Evolutionary conservation across 2,113 vertebrate genomes (phyloP), one percentile per base, ranked within the genome.

Genomic region (Miniopterus natalensis): DNA sequence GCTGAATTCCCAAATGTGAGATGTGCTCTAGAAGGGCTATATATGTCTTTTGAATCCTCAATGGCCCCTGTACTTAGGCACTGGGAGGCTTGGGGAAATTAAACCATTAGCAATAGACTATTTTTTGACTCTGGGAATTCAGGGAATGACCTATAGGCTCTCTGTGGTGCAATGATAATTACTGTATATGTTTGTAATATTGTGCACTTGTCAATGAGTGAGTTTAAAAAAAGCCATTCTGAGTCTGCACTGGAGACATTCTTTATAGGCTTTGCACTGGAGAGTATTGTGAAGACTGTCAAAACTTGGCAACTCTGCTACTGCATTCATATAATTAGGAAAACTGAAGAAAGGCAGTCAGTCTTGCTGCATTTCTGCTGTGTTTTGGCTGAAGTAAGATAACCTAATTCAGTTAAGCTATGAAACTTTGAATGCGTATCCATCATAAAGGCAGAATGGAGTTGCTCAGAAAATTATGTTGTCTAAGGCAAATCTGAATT

Each of bases 391-490:
- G 9, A 51, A 29, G 40, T 36, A 80, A 85, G 29, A 66, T 81
- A 77, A 57, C 11, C 49, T 84, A 88, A 92, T 95, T 95, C n/a
- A 88, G 51, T 73, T 88, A 71, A 17, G 25, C 42, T 78, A 13
- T 51, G 65, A 79, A 63, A 29, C 10, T 95, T 61, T 66, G 45
- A 92, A 90, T 87, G 47, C 12, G 9, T 70, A 49, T 63, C 40
- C 92, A 15, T 83, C 57, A 74, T 53, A 89, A 95, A 85, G 55
- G 74, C 36, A 94, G 75, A 93, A 84, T 36, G 18, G 57, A 90
- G 36, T 75, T 51, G 11, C n/a, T 92, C 25, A 89, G 75, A 71
- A 47, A 79, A 80, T 71, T 80, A 8, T 70, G 10, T 47, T 87
- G 31, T 78, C 13, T 90, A 73, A 77, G n/a, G 73, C 40, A 96